Evolutionary conservation across 2,113 vertebrate species (phyloP).

Genomic region (Ochotona curzoniae): DNA sequence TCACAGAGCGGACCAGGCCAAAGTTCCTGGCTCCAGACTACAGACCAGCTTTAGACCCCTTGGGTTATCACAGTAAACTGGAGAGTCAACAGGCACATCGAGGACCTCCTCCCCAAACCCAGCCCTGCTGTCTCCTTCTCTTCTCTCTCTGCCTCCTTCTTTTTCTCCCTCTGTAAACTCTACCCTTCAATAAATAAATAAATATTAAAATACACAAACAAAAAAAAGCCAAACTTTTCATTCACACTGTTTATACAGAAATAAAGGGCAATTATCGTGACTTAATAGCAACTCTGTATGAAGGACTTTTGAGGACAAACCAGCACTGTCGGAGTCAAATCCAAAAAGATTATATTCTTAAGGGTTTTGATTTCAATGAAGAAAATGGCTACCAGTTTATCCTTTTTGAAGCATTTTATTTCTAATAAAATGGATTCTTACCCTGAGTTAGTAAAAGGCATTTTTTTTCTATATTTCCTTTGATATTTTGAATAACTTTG

Average conservation of each 20-base stretch:
- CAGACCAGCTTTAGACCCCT: no score
- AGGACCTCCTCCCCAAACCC: no score
- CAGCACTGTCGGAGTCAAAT: slow-evolving; percentile 1
- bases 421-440: not conserved
- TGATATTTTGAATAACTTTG: not conserved
- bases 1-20: no score
- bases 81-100: no score
- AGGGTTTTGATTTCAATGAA: not conserved
- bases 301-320: not conserved
- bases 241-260: slow-evolving; percentile 12
- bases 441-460: not conserved
- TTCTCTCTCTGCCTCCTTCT: no score
- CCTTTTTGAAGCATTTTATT: not conserved
- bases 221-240: not conserved
- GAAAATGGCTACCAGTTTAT: not conserved
- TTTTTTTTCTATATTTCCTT: no score
- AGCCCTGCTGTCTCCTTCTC: no score
- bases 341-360: not conserved
- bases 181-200: not conserved
- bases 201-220: not conserved
- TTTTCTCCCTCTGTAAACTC: no score
- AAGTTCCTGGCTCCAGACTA: no score
- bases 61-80: no score
- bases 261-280: not conserved
- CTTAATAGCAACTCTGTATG: not conserved